These are phyloP conservation scores for Rhyzopertha dominica DNA, from an alignment of 1,140 invertebrate species.

Conservation along the genomic window DNA sequence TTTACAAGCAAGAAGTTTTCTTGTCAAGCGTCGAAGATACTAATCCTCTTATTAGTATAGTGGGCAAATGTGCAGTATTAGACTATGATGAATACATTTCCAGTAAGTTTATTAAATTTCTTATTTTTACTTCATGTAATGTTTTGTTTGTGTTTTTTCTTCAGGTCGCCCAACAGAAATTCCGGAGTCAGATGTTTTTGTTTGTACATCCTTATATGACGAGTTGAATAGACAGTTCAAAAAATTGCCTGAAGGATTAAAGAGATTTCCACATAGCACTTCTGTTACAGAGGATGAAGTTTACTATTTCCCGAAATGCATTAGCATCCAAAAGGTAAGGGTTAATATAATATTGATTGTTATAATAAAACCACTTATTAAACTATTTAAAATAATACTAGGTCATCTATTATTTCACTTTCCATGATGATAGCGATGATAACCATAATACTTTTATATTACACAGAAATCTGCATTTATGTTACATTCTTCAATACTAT, in stretches of 20 bases:
- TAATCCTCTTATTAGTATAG: slow-evolving; percentile 83
- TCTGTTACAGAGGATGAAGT: slow-evolving; percentile 90
- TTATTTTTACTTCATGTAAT: slow-evolving; percentile 3
- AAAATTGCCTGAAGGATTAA: slow-evolving; percentile 66
- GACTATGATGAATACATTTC: slow-evolving; percentile 88
- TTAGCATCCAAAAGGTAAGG: slow-evolving; percentile 68
- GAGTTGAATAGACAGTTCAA: slow-evolving; percentile 77
- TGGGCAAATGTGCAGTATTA: slow-evolving; percentile 86
- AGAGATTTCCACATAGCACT: slow-evolving; percentile 78
- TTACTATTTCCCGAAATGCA: slow-evolving; percentile 76
- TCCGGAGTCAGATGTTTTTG: slow-evolving; percentile 84
- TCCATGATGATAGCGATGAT: not conserved
- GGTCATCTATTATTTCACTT: no score
- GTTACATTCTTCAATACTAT: no score
- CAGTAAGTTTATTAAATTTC: slow-evolving; percentile 71
- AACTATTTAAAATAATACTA: no score
- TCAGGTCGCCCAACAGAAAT: slow-evolving; percentile 91
- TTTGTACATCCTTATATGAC: slow-evolving; percentile 92
- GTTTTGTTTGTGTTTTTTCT: slow-evolving; percentile 22
- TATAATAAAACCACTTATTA: no score
- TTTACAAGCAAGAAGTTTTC: slow-evolving; percentile 94
- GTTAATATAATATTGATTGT: slow-evolving; percentile 1
- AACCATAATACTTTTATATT: slow-evolving; percentile 2
- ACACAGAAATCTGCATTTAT: not conserved
- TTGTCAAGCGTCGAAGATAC: slow-evolving; percentile 87